Percentiles rank a stretch among this genome's conserved stretches.
These are phyloP conservation scores for Teleiodes luculella DNA, from an alignment of 2,888 invertebrate species.

Conservation along the genomic window DNA sequence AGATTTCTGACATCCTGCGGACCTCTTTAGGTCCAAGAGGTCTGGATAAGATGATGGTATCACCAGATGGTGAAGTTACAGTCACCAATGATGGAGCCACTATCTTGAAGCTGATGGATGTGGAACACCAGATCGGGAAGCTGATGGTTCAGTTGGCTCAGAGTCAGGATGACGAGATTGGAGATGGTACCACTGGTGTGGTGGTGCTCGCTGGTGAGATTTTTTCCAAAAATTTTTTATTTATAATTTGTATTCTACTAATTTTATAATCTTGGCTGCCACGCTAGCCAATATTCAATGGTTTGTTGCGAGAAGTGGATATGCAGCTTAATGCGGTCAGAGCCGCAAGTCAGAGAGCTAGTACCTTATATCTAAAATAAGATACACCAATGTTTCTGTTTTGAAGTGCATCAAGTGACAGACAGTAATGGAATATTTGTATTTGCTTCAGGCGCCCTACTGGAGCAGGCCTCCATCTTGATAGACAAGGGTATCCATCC, in stretches of 20 bases:
- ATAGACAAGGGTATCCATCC: conserved; percentile 99
- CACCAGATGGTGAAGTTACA: conserved; percentile 97
- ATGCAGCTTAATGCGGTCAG: too few relatives aligned
- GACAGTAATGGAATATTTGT: too few relatives aligned
- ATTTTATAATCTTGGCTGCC: too few relatives aligned
- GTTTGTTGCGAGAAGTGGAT: too few relatives aligned
- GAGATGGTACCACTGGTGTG: conserved; percentile 99
- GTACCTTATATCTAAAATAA: too few relatives aligned
- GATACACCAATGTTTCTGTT: too few relatives aligned
- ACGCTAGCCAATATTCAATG: too few relatives aligned
- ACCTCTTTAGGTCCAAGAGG: conserved; percentile 98
- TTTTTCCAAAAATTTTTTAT: too few relatives aligned
- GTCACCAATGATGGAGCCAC: conserved; percentile 99
- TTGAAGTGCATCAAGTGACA: too few relatives aligned
- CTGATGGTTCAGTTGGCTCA: conserved; percentile 98
- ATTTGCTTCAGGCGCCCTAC: conserved; percentile 84
- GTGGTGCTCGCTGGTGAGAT: conserved; percentile 85
- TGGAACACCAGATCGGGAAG: conserved; percentile 98
- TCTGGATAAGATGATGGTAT: conserved; percentile 98
- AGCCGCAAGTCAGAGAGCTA: too few relatives aligned
- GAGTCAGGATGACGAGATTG: conserved; percentile 99
- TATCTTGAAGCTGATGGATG: conserved; percentile 98
- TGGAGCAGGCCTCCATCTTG: conserved; percentile 95
- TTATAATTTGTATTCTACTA: too few relatives aligned
- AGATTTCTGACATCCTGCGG: conserved; percentile 92